Evolutionary conservation across 1,140 invertebrate genomes (phyloP).

Genomic region (Rhagoletis pomonella): DNA sequence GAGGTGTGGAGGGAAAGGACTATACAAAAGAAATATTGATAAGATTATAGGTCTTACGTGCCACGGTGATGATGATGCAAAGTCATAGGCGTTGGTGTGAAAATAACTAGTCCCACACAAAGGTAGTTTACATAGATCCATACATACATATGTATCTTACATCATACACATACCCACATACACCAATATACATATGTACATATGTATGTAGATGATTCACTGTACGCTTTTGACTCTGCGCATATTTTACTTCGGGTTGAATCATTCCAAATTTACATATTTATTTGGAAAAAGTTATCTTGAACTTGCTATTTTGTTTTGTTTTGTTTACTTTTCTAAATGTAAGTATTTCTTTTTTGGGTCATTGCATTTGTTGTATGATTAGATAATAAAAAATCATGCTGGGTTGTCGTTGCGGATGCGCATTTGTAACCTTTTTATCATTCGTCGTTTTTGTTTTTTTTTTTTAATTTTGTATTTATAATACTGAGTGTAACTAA

Average conservation of each 20-base stretch:
- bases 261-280: conserved; percentile 24
- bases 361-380: conserved; percentile 19
- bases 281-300: conserved; percentile 11
- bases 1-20: conserved; percentile 2
- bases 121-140: no score
- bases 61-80: conserved; percentile 19
- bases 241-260: not conserved
- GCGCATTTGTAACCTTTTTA: conserved; percentile 2
- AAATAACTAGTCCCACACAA: not conserved
- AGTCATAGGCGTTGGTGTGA: not conserved
- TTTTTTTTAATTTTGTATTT: not conserved
- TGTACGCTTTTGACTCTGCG: no score
- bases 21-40: not conserved
- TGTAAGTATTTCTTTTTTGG: not conserved
- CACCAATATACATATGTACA: not conserved
- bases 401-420: conserved; percentile 25
- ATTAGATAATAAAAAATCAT: not conserved
- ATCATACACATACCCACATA: not conserved
- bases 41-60: not conserved
- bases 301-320: not conserved
- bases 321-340: conserved; percentile 24
- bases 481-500: conserved; percentile 1
- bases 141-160: not conserved
- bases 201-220: not conserved
- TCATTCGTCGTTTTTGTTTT: not conserved